phyloP scores from a whole-genome alignment of 2,797 vertebrate species.

The Microcaecilia unicolor region DNA sequence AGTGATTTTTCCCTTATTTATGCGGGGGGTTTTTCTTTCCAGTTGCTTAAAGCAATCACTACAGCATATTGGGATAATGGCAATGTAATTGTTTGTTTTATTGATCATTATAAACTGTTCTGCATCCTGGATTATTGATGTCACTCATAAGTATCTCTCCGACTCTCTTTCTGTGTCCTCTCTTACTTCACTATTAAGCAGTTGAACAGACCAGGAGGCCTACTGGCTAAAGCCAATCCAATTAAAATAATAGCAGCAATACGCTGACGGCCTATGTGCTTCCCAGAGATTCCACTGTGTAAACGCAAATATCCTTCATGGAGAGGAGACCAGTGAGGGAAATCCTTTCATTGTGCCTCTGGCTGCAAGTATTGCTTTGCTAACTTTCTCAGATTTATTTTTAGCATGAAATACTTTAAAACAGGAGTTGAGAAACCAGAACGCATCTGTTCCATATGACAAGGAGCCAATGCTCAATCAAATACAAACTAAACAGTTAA shows the following conservation, averaged over 20 bases:
- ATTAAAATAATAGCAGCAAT: too few species aligned
- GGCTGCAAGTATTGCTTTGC: too few species aligned
- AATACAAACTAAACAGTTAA: too few species aligned
- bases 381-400: too few species aligned
- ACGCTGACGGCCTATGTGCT: neutral
- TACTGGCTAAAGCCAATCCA: conserved; percentile 13
- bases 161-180: too few species aligned
- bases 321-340: too few species aligned
- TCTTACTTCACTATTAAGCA: conserved; percentile 1
- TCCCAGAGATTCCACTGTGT: conserved; percentile 11
- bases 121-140: conserved; percentile 32
- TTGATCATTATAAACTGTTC: conserved; percentile 41
- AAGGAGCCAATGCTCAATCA: too few species aligned
- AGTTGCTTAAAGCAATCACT: conserved; percentile 22
- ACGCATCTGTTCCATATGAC: too few species aligned
- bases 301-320: neutral
- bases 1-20: neutral
- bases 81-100: conserved; percentile 52
- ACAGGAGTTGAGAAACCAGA: too few species aligned
- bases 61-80: conserved; percentile 31
- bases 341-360: too few species aligned
- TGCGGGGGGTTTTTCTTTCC: conserved; percentile 7
- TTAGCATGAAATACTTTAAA: too few species aligned
- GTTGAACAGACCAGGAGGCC: conserved; percentile 26
- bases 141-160: conserved; percentile 21